Percentiles rank a stretch among this genome's conserved stretches.
phyloP scores from a whole-genome alignment of 2,797 vertebrate genomes.

The Poliocrania exsul region DNA sequence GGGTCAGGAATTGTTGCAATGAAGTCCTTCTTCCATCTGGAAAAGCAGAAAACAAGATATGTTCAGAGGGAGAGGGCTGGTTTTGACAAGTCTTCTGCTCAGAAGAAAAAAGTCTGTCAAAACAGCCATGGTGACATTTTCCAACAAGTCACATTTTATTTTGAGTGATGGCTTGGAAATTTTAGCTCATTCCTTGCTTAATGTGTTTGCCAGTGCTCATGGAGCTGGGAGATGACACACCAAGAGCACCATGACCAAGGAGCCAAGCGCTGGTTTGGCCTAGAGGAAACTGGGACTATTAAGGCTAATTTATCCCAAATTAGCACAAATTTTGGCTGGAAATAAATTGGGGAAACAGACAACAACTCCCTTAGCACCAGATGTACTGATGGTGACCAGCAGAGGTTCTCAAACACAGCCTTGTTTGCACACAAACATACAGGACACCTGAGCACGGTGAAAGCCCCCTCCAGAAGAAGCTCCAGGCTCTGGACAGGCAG shows the following conservation, averaged over 20 bases:
- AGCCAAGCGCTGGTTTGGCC: background rate
- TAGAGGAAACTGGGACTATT: background rate
- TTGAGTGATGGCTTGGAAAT: constrained; percentile 17
- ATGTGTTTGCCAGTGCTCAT: background rate
- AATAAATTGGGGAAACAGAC: background rate
- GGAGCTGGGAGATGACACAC: background rate
- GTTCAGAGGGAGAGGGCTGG: background rate
- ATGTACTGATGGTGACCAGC: rapidly evolving
- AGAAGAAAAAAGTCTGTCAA: constrained; percentile 30
- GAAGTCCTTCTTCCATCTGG: background rate
- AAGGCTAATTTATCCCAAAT: background rate
- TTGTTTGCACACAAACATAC: background rate
- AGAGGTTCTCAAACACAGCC: background rate
- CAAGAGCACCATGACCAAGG: background rate
- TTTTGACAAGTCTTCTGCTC: constrained; percentile 16
- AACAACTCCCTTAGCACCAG: background rate
- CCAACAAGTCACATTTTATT: constrained; percentile 27
- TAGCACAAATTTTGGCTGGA: background rate
- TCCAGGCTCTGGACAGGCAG: background rate
- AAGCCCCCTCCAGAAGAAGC: rapidly evolving
- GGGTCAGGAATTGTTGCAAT: background rate
- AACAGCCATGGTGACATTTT: constrained; percentile 53
- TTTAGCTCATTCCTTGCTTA: constrained; percentile 5
- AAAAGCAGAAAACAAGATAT: background rate
- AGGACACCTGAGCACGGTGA: background rate